phyloP scores from a whole-genome alignment of 2,797 vertebrate genomes.

The Pitangus sulphuratus region DNA sequence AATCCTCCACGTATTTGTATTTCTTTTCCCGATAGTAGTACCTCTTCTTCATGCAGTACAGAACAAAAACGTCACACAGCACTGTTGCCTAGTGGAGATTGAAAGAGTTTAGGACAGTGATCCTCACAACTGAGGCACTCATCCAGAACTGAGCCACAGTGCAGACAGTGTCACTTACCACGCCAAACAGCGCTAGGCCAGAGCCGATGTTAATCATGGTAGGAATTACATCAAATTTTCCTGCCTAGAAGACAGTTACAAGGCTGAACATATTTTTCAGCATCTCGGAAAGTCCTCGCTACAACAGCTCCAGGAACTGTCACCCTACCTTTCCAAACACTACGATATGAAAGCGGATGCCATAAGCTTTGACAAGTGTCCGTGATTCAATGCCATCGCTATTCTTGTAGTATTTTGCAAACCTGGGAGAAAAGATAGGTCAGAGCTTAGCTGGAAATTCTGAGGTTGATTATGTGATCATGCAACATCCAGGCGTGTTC shows the following conservation, averaged over 20 bases:
- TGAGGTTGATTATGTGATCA: not conserved
- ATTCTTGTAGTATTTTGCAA: conserved; percentile 86
- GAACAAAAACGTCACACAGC: conserved; percentile 84
- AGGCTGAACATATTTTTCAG: not conserved
- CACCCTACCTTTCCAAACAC: conserved; percentile 88
- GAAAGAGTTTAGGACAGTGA: not conserved
- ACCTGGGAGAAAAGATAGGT: conserved; percentile 74
- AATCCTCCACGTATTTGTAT: conserved; percentile 82
- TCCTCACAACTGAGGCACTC: not conserved
- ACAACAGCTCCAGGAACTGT: not conserved
- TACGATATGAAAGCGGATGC: conserved; percentile 91
- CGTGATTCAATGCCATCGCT: conserved; percentile 75
- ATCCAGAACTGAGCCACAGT: not conserved
- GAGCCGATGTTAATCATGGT: conserved; percentile 92
- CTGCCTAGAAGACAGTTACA: conserved; percentile 79
- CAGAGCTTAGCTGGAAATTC: not conserved
- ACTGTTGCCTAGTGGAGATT: conserved; percentile 78
- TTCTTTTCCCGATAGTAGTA: conserved; percentile 84
- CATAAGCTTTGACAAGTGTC: conserved; percentile 84
- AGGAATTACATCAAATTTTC: conserved; percentile 89
- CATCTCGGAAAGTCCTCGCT: not conserved
- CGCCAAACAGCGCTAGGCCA: conserved; percentile 84
- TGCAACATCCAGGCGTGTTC: not conserved
- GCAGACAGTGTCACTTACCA: conserved; percentile 79
- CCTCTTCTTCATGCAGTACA: conserved; percentile 82